Evolutionary conservation across 2,797 vertebrate species (phyloP), one percentile per base, ranked within the genome.

Genomic region (Sebastes reedi): DNA sequence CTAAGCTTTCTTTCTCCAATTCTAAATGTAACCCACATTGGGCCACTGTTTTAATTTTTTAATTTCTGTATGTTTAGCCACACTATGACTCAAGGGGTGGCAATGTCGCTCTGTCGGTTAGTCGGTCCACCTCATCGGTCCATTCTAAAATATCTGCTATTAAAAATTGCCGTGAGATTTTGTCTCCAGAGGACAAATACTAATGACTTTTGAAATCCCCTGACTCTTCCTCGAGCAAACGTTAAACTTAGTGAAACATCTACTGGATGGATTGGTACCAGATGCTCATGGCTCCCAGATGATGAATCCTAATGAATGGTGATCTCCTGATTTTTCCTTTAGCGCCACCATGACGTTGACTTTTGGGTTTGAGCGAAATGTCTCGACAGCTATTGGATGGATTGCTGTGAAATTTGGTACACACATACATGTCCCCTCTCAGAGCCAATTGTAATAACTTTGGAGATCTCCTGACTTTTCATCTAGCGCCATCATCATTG

Each of bases 1-100:
- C 91, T 93, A 95, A 96, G 92, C 91, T 91, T 67, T 90, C 93
- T 92, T 95, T 81, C 75, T 74, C 29, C 27, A 89, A 87, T 87
- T 91, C 93, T 93, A 25, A 61, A 39, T 65, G 30, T 91, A 90
- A 87, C 88, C 89, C 81, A 89, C 87, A 9, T 29, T 25, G 58
- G 30, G 32, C 4, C 13, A 16, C 16, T 58, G 24, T 54, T 66
- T 80, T 8, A 7, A 20, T 39, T 25, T 68, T 55, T 8, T 1
- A 36, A 39, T 62, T 61, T 70, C 14, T 73, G 32, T 58, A 36
- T 25, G 29, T 68, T 54, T n/a, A 22, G 13, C 5, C 34, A 36
- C 2, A 18, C 11, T 32, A 2, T 25, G 27, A 18, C 4, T 46
- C 24, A 39, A 24, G 20, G 18, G 12, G 8, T 18, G 50, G 42